Evolutionary conservation across 2,113 vertebrate genomes (phyloP), one percentile per base, ranked within the genome.

Genomic region (Ceyx margarethae): DNA sequence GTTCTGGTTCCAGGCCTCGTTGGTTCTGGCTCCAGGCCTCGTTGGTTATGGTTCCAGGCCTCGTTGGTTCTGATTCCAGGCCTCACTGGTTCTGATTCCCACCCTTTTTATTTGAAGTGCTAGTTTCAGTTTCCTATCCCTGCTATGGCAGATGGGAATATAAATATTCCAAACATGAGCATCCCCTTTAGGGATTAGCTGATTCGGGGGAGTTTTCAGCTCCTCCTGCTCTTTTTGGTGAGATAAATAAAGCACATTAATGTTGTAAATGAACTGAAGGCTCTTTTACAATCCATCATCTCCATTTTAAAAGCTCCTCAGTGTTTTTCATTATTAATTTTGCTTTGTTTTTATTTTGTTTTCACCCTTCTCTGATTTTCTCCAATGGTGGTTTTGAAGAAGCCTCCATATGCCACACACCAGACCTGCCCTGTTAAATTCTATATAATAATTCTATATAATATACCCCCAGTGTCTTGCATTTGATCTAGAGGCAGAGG

Each of bases 111-210:
- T 75, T 93, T 65, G 20, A 42, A 29, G 21, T 3, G 69, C 18
- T 53, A 3, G 23, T 73, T 91, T 81, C 43, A 87, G 48, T 87
- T 88, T 75, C 65, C 5, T 72, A 50, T 65, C 84, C 45, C 77
- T 91, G 79, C 72, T 43, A 1, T 26, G 84, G 91, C 85, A 94
- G 89, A 84, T 95, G 92, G 90, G 84, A 86, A 60, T 71, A 31
- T 21, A 85, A 93, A 85, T 88, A 89, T 72, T 71, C 81, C 64
- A 68, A 46, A 90, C 84, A 79, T 7, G 20, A 64, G 64, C 68
- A 89, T 85, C 90, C 50, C 71, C 80, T 89, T 82, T 35, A 78
- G 78, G 76, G 67, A 84, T 92, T 83, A 90, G 66, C 57, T 66
- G 14, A 23, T 48, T 78, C 6, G 0, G 74, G 60, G 57, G 46